Evolutionary conservation across 2,888 invertebrate genomes (phyloP).

Genomic region (Lasioglossum calceatum): DNA sequence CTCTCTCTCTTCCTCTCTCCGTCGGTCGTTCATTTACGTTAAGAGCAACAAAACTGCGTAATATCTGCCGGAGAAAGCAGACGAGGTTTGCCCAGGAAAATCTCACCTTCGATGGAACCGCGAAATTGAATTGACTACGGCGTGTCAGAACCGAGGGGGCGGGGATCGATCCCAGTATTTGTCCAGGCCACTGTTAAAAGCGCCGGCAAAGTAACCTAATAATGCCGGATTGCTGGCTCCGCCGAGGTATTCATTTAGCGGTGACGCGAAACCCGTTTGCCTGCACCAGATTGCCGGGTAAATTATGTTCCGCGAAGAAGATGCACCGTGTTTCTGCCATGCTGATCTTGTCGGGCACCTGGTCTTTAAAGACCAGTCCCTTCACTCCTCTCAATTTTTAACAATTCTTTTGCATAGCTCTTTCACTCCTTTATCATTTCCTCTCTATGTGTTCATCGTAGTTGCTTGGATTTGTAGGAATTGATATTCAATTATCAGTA

Average conservation of each 20-base stretch:
- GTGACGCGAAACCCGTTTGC: background rate
- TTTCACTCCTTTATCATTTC: background rate
- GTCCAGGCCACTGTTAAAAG: constrained; percentile 28
- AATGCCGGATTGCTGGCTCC: constrained; percentile 1
- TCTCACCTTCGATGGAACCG: constrained; percentile 30
- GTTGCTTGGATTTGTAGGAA: too few species aligned
- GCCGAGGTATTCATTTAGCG: constrained; percentile 10
- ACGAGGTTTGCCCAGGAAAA: constrained; percentile 10
- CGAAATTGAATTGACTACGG: constrained; percentile 36
- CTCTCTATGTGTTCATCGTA: background rate
- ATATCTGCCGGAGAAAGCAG: constrained; percentile 48
- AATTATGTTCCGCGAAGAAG: background rate
- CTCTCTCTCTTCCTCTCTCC: background rate
- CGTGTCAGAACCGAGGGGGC: background rate
- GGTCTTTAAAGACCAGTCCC: background rate
- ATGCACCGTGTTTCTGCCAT: background rate
- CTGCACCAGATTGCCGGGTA: background rate
- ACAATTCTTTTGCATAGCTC: background rate
- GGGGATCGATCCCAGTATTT: constrained; percentile 34
- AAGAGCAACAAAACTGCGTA: constrained; percentile 60
- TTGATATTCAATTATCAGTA: background rate
- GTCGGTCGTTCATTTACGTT: constrained; percentile 51
- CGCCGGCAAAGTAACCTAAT: constrained; percentile 16
- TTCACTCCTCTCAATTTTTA: background rate
- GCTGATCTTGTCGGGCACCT: background rate